Evolutionary conservation across 2,888 invertebrate species (phyloP).

Genomic region (Melanargia galathea): DNA sequence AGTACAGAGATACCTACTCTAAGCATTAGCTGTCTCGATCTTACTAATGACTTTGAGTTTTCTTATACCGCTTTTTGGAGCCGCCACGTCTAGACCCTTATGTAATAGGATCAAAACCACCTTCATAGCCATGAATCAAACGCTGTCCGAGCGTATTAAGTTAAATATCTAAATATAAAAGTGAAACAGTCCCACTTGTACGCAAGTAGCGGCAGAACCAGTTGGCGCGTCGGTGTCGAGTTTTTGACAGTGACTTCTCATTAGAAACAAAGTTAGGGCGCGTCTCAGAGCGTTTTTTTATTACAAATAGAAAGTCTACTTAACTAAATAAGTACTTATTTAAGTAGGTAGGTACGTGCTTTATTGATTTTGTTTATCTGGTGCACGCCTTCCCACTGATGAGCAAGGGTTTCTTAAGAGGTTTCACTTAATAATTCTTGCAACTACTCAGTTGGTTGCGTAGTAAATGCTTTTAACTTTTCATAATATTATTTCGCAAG

Average conservation of each 20-base stretch:
- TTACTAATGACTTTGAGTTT: not conserved
- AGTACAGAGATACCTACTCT: no score
- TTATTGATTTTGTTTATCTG: no score
- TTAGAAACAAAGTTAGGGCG: not conserved
- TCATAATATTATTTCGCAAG: no score
- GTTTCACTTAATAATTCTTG: no score
- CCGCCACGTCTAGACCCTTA: not conserved
- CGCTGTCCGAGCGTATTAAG: not conserved
- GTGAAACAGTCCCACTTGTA: conserved; percentile 17
- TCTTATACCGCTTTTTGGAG: not conserved
- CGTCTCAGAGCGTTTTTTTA: not conserved
- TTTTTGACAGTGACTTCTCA: not conserved
- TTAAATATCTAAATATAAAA: conserved; percentile 18
- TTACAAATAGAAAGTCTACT: no score
- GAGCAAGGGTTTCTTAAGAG: no score
- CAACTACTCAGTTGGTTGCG: no score
- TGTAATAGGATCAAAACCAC: not conserved
- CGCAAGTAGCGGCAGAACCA: not conserved
- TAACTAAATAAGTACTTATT: no score
- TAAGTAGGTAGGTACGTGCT: no score
- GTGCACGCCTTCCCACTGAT: no score
- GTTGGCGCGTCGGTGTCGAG: not conserved
- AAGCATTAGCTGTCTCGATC: not conserved
- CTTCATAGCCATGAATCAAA: not conserved
- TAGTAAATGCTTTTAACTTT: no score